Conservation (phyloP, 2,888 invertebrate species). For the Lottia gigantea region DNA sequence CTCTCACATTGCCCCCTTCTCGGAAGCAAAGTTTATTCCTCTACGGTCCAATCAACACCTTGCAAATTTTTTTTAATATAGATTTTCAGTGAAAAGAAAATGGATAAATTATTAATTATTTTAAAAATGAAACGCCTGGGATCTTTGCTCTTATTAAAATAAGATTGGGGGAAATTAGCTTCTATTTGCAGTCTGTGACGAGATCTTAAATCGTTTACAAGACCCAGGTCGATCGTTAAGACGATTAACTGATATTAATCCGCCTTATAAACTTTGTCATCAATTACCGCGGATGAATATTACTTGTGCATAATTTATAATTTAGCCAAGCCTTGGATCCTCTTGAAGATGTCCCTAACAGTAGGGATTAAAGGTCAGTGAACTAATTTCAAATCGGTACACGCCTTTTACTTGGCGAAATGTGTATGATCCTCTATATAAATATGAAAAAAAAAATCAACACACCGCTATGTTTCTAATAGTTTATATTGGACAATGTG, state of each 20-base stretch:
- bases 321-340: background rate
- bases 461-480: no score
- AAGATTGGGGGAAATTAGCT: background rate
- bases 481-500: no score
- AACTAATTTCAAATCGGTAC: no score
- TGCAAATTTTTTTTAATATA: no score
- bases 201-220: conserved; percentile 5
- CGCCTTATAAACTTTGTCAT: conserved; percentile 8
- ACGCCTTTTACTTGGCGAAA: no score
- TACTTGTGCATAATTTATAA: conserved; percentile 10
- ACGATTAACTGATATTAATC: background rate
- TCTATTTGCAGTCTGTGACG: background rate
- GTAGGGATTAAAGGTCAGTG: background rate
- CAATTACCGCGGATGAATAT: conserved; percentile 6
- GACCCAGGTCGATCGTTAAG: conserved; percentile 8
- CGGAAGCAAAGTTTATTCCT: no score
- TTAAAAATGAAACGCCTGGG: background rate
- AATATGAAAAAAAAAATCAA: no score
- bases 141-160: background rate
- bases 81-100: no score
- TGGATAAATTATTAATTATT: no score
- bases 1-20: no score
- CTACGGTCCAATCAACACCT: no score
- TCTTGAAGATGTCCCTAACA: conserved; percentile 5
- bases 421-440: no score